Evolutionary conservation across 1,140 invertebrate species (phyloP), one percentile per base, ranked within the genome.

Genomic region (Diploscapter pachys): DNA sequence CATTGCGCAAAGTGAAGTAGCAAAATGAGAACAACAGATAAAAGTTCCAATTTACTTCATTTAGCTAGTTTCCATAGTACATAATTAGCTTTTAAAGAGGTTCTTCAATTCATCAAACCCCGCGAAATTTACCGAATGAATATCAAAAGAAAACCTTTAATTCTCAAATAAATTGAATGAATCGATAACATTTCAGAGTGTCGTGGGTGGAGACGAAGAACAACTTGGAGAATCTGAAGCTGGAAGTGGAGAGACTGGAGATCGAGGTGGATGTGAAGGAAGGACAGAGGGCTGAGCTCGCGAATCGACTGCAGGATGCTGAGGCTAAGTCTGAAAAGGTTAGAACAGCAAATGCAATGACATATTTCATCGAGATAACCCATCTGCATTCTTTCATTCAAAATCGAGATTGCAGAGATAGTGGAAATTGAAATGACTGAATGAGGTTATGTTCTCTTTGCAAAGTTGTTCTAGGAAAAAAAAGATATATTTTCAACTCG

Each of bases 231-330:
- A 64, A 48, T 53, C 56, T 52, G 66, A 68, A 52, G 49, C 48
- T 51, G 66, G 57, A 8, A 68, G n/a, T 54, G 66, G 57, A 68
- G 31, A 52, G 66, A 5, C 66, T 68, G 9, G 66, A 8, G 6
- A 68, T 55, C 5, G 67, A 63, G 5, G 62, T 51, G 5, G 70
- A 50, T 65, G 65, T 68, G 11, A 68, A 68, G 51, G 66, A 68
- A 54, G 66, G 49, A 4, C 62, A 75, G 13, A 5, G 55, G 3
- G 51, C 13, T 55, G n/a, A 49, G 52, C 50, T 69, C 8, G 5
- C 57, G 63, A 80, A 65, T 8, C 55, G 80, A 54, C 50, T 80
- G 6, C 61, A 71, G n/a, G 52, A 53, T 4, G 5, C 67, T 31
- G n/a, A 50, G 6, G 61, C 55, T n/a, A 63, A 80, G 6, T 75